A percentile compares a stretch with the other conserved stretches of the same genome.
These are phyloP conservation scores for Graphium colonna DNA, from an alignment of 2,888 invertebrate genomes.

Conservation along the genomic window DNA sequence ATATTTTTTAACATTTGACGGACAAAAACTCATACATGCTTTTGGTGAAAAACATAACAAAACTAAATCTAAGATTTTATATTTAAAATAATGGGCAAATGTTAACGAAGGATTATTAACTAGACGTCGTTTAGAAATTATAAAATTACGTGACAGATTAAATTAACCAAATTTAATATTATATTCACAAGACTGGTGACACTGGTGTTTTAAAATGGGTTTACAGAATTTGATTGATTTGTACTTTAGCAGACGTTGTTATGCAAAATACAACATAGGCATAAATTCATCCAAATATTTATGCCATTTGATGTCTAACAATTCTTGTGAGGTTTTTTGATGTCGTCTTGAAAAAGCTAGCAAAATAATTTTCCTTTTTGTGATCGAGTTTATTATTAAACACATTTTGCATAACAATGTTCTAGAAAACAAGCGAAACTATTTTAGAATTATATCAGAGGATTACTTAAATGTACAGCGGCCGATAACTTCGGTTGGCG, in stretches of 20 bases:
- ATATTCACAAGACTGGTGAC: no score
- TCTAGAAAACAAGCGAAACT: no score
- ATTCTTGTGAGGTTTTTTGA: no score
- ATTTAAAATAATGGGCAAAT: background rate
- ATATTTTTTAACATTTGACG: conserved; percentile 25
- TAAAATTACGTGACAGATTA: background rate
- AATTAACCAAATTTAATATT: conserved; percentile 1
- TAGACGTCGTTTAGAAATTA: background rate
- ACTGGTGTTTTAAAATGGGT: background rate
- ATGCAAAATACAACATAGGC: no score
- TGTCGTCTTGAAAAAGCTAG: no score
- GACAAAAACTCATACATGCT: conserved; percentile 68
- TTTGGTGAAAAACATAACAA: conserved; percentile 30
- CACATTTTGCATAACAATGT: no score
- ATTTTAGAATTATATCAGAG: no score
- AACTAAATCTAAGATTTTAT: conserved; percentile 10
- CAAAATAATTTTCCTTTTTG: no score
- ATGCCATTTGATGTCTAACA: no score
- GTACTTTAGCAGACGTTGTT: background rate
- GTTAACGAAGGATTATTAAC: background rate
- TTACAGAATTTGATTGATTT: background rate
- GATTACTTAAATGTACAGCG: no score
- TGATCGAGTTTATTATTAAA: no score
- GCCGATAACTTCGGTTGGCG: conserved; percentile 68
- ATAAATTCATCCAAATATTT: no score